A percentile compares a stretch with the other conserved stretches of the same genome.
Conservation (phyloP, 2,797 vertebrate species). For the Leptodactylus fallax region DNA sequence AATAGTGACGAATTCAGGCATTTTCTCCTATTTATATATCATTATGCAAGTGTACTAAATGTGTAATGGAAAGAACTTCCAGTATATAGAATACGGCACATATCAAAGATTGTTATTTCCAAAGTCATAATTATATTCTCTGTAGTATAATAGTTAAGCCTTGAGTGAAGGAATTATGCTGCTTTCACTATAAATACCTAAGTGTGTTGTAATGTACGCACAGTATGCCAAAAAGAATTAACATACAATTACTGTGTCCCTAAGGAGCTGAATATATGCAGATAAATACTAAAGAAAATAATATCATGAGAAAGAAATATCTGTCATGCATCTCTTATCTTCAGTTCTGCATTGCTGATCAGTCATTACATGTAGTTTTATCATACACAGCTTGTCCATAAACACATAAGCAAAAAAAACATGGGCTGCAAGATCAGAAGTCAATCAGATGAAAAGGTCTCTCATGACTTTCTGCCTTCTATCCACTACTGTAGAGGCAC, state of each 20-base stretch:
- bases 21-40: no score
- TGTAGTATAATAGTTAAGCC: not conserved
- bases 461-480: not conserved
- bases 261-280: slow-evolving; percentile 26
- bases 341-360: slow-evolving; percentile 20
- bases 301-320: slow-evolving; percentile 21
- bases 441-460: not conserved
- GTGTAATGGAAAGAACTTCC: no score
- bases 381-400: slow-evolving; percentile 25
- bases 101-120: no score
- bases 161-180: not conserved
- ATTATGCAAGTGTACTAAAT: no score
- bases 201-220: slow-evolving; percentile 23
- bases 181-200: slow-evolving; percentile 20
- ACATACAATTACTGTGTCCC: slow-evolving; percentile 16
- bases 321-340: slow-evolving; percentile 27
- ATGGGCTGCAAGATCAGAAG: not conserved
- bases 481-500: slow-evolving; percentile 1
- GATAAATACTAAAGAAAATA: slow-evolving; percentile 22
- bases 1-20: no score
- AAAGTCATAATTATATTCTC: not conserved
- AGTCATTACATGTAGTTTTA: slow-evolving; percentile 27
- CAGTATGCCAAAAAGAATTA: slow-evolving; percentile 4
- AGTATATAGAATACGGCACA: no score
- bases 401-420: not conserved